Evolutionary conservation across 2,888 invertebrate genomes (phyloP), one percentile per base, ranked within the genome.

Genomic region (Temnothorax rugatulus): DNA sequence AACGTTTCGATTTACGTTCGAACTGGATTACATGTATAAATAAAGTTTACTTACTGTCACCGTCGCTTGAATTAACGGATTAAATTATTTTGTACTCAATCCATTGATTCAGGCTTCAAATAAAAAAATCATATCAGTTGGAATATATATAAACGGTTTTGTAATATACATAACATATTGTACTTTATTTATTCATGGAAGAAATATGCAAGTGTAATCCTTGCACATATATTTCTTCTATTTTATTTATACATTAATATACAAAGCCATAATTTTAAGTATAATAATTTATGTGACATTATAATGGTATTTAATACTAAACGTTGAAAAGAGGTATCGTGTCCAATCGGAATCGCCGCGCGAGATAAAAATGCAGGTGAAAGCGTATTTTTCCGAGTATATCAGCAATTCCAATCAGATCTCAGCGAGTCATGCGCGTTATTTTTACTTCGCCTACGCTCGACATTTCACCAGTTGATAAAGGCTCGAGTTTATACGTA

Each of bases 331-430:
- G 29, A 13, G 41, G 15, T 21, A 61, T 59, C 7, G 57, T 41
- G 11, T 61, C 41, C 44, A 69, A 69, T 68, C 38, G n/a, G 29
- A 57, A 57, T 61, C 47, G 18, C 21, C 1, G 57, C 11, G 29
- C n/a, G 7, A 79, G 25, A 81, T 83, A 61, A 68, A 73, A 81
- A 38, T 73, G 21, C 73, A 25, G 2, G 38, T 50, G 38, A 38
- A 73, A 73, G 38, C 21, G 29, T 50, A 59, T 73, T 73, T 59
- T 59, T 34, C 57, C 29, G 44, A 54, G 50, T 38, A 47, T 81
- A 81, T 81, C 73, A 73, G 59, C 74, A 47, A 73, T 73, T 59
- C 73, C 54, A 81, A 81, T 61, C 79, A 38, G 59, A 21, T 50
- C 44, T 41, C 73, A 15, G 59, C 34, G 73, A 79, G 25, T 81